Evolutionary conservation across 2,113 vertebrate species (phyloP).

Genomic region (Psittacula cyanocephala): DNA sequence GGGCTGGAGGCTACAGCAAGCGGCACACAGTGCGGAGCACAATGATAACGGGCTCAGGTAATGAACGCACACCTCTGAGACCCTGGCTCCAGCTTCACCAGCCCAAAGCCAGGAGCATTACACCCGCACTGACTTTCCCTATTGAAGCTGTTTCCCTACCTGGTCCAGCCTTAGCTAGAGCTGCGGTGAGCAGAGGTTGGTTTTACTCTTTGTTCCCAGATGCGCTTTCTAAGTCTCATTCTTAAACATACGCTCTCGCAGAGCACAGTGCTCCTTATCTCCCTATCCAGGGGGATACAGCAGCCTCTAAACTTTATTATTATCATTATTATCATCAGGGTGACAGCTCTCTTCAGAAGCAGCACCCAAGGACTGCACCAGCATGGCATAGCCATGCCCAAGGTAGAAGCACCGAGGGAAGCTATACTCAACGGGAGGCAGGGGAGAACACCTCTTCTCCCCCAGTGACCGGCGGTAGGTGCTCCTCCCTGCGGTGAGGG

Average conservation of each 20-base stretch:
- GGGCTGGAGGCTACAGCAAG: accelerated
- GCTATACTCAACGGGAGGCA: background rate
- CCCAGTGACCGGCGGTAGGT: background rate
- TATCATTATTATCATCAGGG: background rate
- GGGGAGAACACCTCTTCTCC: background rate
- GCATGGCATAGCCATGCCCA: background rate
- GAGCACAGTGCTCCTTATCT: background rate
- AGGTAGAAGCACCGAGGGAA: background rate
- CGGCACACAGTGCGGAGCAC: accelerated
- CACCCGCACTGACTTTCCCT: no score
- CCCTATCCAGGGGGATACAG: background rate
- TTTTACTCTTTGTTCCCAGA: constrained; percentile 26
- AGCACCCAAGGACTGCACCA: background rate
- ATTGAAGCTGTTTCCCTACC: background rate
- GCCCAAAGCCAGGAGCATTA: accelerated
- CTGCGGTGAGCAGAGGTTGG: accelerated
- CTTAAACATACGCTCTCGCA: background rate
- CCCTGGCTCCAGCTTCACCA: background rate
- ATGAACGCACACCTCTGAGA: accelerated
- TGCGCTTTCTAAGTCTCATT: background rate
- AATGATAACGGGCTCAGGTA: background rate
- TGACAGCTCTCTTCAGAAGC: background rate
- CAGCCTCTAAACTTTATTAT: background rate
- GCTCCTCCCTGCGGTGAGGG: background rate
- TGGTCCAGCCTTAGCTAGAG: background rate